A percentile compares a stretch with the other conserved stretches of the same genome.
phyloP scores from a whole-genome alignment of 2,888 invertebrate genomes.

The Glyphotaelius pellucidus region DNA sequence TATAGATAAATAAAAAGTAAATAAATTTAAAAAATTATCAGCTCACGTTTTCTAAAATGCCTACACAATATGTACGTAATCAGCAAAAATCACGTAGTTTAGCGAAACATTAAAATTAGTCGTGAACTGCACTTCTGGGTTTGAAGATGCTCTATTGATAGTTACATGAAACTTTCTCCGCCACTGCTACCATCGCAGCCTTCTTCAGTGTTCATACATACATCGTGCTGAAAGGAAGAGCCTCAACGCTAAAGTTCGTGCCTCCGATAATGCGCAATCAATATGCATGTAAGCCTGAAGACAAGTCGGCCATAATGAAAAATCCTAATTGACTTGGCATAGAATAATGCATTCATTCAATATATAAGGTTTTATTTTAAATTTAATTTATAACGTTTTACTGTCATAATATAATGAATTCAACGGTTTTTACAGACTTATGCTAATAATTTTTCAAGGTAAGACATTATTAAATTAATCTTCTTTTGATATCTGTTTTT shows the following conservation, averaged over 20 bases:
- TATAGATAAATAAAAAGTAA: background rate
- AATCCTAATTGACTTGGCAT: background rate
- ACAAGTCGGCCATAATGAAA: background rate
- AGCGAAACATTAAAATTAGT: background rate
- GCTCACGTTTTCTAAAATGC: background rate
- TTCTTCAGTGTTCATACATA: background rate
- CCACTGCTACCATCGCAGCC: too few species aligned
- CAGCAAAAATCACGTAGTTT: background rate
- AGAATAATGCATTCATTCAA: too few species aligned
- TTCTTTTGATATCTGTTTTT: too few species aligned
- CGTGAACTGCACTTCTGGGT: background rate
- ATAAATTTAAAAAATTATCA: background rate
- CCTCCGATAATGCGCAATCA: background rate
- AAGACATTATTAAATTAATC: background rate
- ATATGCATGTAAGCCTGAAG: background rate
- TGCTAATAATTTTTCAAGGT: background rate
- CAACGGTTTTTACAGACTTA: background rate
- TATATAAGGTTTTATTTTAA: too few species aligned
- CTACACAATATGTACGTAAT: background rate
- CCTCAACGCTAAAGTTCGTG: background rate
- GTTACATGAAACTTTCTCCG: background rate
- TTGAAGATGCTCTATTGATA: background rate
- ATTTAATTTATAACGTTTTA: too few species aligned
- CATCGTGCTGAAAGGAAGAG: background rate
- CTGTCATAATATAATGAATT: background rate